phyloP scores from a whole-genome alignment of 2,797 vertebrate species.

The Phoxinus dragarum region DNA sequence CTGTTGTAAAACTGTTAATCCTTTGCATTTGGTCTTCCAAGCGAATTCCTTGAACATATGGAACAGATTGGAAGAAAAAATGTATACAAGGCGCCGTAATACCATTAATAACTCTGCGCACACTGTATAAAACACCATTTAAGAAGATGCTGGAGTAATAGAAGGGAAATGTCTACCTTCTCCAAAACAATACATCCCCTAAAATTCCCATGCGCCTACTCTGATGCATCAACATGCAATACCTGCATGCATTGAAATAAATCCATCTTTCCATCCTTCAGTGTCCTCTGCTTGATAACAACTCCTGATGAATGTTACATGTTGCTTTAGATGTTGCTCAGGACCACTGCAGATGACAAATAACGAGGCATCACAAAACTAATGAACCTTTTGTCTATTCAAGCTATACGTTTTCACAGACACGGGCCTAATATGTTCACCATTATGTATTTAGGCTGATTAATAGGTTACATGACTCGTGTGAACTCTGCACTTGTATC shows the following conservation, averaged over 20 bases:
- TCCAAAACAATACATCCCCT: slow-evolving; percentile 27
- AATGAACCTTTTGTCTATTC: slow-evolving; percentile 41
- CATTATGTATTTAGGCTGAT: slow-evolving; percentile 35
- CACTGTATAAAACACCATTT: slow-evolving; percentile 26
- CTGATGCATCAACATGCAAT: slow-evolving; percentile 51
- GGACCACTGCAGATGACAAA: slow-evolving; percentile 43
- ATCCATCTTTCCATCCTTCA: slow-evolving; percentile 24
- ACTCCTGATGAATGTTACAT: slow-evolving; percentile 18
- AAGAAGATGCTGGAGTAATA: slow-evolving; percentile 36
- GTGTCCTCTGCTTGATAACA: slow-evolving; percentile 21
- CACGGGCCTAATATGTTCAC: slow-evolving; percentile 45
- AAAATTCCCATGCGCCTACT: slow-evolving; percentile 43
- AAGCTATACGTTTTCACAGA: slow-evolving; percentile 48
- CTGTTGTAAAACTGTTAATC: slow-evolving; percentile 14
- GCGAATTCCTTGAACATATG: slow-evolving; percentile 6
- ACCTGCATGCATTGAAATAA: slow-evolving; percentile 49
- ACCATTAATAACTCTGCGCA: slow-evolving; percentile 14
- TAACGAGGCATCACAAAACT: slow-evolving; percentile 40
- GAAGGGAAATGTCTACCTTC: slow-evolving; percentile 30
- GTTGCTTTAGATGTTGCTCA: slow-evolving; percentile 28
- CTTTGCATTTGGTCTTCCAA: slow-evolving; percentile 25
- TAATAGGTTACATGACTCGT: slow-evolving; percentile 34
- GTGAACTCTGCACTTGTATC: slow-evolving; percentile 39
- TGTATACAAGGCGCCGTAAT: neutral
- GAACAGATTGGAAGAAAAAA: slow-evolving; percentile 15